These are phyloP conservation scores for Pterocles gutturalis DNA, from an alignment of 2,113 vertebrate genomes.

Conservation along the genomic window DNA sequence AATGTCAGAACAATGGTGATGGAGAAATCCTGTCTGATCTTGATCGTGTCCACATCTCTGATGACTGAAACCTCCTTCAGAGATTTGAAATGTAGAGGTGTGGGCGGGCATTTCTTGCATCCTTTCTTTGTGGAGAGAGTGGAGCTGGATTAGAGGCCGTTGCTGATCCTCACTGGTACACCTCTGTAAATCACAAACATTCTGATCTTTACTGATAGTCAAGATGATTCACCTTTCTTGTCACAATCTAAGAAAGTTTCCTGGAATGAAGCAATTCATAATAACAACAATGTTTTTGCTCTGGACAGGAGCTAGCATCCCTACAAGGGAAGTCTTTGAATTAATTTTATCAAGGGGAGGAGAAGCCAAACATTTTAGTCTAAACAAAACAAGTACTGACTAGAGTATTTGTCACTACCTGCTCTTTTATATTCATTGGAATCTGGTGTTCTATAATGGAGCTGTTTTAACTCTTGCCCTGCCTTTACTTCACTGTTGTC, in stretches of 20 bases:
- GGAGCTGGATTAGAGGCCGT: not conserved
- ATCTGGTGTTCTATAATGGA: not conserved
- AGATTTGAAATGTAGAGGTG: not conserved
- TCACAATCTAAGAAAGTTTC: not conserved
- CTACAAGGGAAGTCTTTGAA: not conserved
- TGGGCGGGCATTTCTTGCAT: not conserved
- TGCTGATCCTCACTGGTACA: not conserved
- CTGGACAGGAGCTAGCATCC: not conserved
- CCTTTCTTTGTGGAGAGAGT: not conserved
- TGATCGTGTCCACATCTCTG: not conserved
- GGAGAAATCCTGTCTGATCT: not conserved
- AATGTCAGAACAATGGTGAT: not conserved
- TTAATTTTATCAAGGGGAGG: not conserved
- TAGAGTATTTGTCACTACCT: not conserved
- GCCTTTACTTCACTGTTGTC: not conserved
- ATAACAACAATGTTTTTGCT: not conserved
- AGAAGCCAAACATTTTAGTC: not conserved
- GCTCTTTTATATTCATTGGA: not conserved
- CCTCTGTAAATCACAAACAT: not conserved
- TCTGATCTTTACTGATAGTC: not conserved
- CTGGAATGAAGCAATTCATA: not conserved
- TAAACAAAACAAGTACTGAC: not conserved
- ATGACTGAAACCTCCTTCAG: not conserved
- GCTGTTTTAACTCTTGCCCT: not conserved
- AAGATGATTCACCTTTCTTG: not conserved